These are phyloP conservation scores for Hypotaenidia okinawae DNA, from an alignment of 2,797 vertebrate species.

Conservation along the genomic window DNA sequence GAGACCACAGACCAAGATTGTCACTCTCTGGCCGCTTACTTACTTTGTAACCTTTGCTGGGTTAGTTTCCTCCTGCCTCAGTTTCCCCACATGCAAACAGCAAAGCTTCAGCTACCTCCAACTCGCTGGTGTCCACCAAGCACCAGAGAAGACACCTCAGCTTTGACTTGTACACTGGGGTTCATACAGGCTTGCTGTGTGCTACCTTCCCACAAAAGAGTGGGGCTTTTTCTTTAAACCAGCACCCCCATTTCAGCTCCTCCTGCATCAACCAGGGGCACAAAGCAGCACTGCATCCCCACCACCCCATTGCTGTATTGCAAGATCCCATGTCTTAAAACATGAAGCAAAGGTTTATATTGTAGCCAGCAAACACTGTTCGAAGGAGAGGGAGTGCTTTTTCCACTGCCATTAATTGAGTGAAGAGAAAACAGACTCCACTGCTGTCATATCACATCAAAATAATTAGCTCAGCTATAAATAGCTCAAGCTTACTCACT, in stretches of 20 bases:
- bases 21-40: not conserved
- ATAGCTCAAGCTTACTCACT: slow-evolving; percentile 47
- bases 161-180: accelerated
- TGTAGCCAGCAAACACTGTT: not conserved
- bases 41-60: not conserved
- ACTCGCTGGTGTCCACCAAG: not conserved
- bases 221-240: not conserved
- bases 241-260: not conserved
- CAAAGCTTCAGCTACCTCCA: not conserved
- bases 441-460: slow-evolving; percentile 45
- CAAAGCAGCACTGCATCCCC: not conserved
- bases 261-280: not conserved
- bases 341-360: not conserved
- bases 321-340: not conserved
- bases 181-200: not conserved
- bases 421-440: slow-evolving; percentile 10
- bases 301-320: accelerated
- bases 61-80: not conserved
- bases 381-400: not conserved
- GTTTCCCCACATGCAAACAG: not conserved
- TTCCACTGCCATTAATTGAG: slow-evolving; percentile 42
- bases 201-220: not conserved
- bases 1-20: not conserved
- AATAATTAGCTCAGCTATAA: slow-evolving; percentile 63
- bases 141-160: not conserved